Evolutionary conservation across 2,888 invertebrate species (phyloP).

Genomic region (Oasisia sp.): DNA sequence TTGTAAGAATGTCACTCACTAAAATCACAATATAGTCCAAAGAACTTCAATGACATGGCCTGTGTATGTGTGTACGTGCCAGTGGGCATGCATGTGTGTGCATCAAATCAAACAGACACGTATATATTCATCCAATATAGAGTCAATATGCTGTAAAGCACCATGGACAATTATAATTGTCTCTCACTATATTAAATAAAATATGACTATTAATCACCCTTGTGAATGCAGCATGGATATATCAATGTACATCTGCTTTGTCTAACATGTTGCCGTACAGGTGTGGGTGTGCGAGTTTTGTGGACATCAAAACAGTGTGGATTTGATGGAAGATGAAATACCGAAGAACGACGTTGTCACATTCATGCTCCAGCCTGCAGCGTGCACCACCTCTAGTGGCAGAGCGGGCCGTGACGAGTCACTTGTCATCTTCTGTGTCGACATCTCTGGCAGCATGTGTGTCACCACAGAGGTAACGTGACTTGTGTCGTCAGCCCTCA

Average conservation of each 20-base stretch:
- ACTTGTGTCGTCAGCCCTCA: background rate
- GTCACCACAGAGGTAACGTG: slow-evolving; percentile 57
- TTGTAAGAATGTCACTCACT: too few species aligned
- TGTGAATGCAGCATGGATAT: background rate
- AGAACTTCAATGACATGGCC: too few species aligned
- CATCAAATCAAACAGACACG: too few species aligned
- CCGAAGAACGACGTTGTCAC: slow-evolving; percentile 58
- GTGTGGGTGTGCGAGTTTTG: slow-evolving; percentile 63
- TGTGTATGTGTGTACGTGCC: too few species aligned
- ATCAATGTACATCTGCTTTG: background rate
- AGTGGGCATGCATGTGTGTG: too few species aligned
- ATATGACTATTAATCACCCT: too few species aligned
- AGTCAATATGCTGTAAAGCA: too few species aligned
- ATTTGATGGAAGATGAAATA: slow-evolving; percentile 59
- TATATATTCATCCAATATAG: too few species aligned
- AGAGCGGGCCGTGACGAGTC: slow-evolving; percentile 55
- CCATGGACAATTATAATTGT: too few species aligned
- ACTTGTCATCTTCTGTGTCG: slow-evolving; percentile 62
- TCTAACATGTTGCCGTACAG: slow-evolving; percentile 36
- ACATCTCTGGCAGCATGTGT: slow-evolving; percentile 65
- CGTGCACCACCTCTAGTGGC: slow-evolving; percentile 53
- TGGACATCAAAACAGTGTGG: slow-evolving; percentile 48
- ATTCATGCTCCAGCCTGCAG: slow-evolving; percentile 59
- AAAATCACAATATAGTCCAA: too few species aligned
- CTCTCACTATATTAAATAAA: too few species aligned